Percentiles rank a stretch among this genome's conserved stretches.
phyloP scores from a whole-genome alignment of 2,888 invertebrate species.

The Cryptosula pallasiana region DNA sequence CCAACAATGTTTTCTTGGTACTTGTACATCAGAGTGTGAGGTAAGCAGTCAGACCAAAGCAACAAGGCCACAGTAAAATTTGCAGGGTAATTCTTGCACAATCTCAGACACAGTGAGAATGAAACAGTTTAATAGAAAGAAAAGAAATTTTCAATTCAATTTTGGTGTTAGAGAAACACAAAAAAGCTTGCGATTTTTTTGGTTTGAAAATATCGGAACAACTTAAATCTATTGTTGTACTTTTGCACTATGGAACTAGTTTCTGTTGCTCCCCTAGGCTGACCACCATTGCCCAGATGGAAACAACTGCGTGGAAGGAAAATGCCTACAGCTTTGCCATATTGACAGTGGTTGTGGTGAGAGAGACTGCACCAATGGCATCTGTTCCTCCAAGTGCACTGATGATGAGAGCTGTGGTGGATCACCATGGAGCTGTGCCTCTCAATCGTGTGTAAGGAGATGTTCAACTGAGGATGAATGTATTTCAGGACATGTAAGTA shows the following conservation, averaged over 20 bases:
- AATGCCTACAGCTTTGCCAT: background rate
- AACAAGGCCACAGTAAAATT: too few species aligned
- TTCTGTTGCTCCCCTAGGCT: background rate
- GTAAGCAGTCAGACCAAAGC: background rate
- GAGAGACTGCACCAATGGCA: background rate
- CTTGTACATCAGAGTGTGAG: background rate
- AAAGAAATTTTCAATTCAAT: too few species aligned
- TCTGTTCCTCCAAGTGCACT: background rate
- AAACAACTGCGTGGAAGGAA: background rate
- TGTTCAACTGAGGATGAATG: background rate
- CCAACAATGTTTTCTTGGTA: background rate
- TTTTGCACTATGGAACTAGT: too few species aligned
- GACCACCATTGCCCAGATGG: background rate
- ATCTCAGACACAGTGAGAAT: too few species aligned
- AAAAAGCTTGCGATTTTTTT: too few species aligned
- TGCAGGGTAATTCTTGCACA: too few species aligned
- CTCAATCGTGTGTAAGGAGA: background rate
- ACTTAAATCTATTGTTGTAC: too few species aligned
- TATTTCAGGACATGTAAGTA: background rate
- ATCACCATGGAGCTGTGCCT: background rate
- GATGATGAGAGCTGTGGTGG: background rate
- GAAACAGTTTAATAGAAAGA: too few species aligned
- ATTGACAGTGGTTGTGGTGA: background rate
- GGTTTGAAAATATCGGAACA: too few species aligned
- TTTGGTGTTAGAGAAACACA: too few species aligned